Evolutionary conservation across 2,113 vertebrate genomes (phyloP).

Genomic region (Odobenus rosmarus): DNA sequence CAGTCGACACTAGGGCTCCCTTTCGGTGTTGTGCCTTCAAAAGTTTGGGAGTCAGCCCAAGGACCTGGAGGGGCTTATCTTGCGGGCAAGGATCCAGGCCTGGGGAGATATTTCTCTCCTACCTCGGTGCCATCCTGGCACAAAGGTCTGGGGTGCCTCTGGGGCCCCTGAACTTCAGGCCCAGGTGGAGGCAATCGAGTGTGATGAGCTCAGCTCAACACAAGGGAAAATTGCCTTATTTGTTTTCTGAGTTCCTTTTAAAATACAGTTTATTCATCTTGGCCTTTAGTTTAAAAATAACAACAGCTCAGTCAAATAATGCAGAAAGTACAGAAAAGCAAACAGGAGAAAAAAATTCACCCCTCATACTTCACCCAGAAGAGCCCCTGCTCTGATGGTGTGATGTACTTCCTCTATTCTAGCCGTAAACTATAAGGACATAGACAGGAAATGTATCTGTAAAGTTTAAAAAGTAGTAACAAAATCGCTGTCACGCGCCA

Average conservation of each 20-base stretch:
- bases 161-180: background rate
- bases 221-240: background rate
- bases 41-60: background rate
- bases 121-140: background rate
- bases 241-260: slow-evolving; percentile 50
- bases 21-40: background rate
- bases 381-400: background rate
- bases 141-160: background rate
- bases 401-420: background rate
- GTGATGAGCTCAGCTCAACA: background rate
- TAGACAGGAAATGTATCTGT: background rate
- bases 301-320: background rate
- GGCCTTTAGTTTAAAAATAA: slow-evolving; percentile 48
- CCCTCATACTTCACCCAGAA: background rate
- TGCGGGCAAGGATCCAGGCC: background rate
- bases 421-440: background rate
- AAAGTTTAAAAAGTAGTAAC: background rate
- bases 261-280: background rate
- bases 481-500: background rate
- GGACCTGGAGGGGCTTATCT: background rate
- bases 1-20: background rate
- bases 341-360: background rate
- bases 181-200: background rate
- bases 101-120: background rate
- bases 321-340: background rate